Evolutionary conservation across 2,797 vertebrate genomes (phyloP), one percentile per base, ranked within the genome.

Genomic region (Mormyrops boulengeri): DNA sequence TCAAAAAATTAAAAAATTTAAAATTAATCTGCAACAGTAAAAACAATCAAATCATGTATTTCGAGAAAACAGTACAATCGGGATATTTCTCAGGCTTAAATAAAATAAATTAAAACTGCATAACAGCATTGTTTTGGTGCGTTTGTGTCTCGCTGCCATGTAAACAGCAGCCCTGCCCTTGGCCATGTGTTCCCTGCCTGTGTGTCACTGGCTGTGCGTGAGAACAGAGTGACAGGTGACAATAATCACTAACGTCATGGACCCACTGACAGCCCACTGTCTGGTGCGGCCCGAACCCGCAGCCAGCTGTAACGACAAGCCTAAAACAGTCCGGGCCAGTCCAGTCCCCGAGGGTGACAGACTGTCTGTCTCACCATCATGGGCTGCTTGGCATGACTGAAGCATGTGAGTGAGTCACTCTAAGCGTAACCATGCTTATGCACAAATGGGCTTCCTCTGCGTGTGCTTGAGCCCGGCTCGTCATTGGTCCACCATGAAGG

Each of bases 141-240:
- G 41, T 12, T 62, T 92, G 26, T 90, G 55, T 92, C 92, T 89
- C 53, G 55, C 49, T 87, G 91, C 92, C 88, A 57, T 90, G 94
- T 94, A 94, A 93, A 93, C 92, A 94, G 93, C 91, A 93, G 93
- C 91, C 92, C 92, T 91, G 92, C 88, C 91, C 88, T 91, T 94
- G 88, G 69, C 92, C 84, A 92, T 92, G 87, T 91, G 60, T 91
- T 93, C 88, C 80, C 85, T 90, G 66, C 66, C 62, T 14, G 26
- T 11, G 60, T 34, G 30, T 73, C 66, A 73, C 66, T 73, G 30
- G 91, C 93, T 85, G 89, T 92, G 92, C 17, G 11, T 85, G 93
- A 96, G 93, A 95, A 94, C 94, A 90, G 93, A 94, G 92, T 94
- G 94, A 95, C 95, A 95, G 93, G 93, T 89, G 91, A 92, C 92